Percentiles rank a stretch among this genome's conserved stretches.
Evolutionary conservation across 2,113 vertebrate genomes (phyloP).

Genomic region (Pungitius pungitius): DNA sequence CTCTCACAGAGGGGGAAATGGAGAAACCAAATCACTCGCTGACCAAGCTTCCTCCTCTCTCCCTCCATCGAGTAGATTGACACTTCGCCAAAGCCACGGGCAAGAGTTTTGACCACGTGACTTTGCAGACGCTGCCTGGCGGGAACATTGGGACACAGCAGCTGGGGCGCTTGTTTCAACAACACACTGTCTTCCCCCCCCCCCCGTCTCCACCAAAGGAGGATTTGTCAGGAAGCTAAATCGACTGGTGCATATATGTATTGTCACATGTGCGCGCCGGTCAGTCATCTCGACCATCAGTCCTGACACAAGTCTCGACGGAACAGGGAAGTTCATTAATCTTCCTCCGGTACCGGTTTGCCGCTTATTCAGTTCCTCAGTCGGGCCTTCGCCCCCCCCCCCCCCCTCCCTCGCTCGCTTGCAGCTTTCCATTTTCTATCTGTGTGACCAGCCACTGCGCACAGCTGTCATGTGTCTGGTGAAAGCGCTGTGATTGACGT

Average conservation of each 20-base stretch:
- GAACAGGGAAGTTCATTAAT: conserved; percentile 49
- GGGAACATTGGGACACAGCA: conserved; percentile 60
- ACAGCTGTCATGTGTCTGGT: conserved; percentile 67
- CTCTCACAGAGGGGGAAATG: conserved; percentile 13
- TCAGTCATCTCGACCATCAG: conserved; percentile 13
- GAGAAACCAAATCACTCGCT: conserved; percentile 20
- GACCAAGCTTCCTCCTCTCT: too few relatives aligned
- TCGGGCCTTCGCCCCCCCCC: conserved; percentile 19
- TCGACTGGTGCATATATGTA: background rate
- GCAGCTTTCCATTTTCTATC: conserved; percentile 42
- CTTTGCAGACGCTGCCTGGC: too few relatives aligned
- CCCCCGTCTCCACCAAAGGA: background rate
- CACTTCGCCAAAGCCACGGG: too few relatives aligned
- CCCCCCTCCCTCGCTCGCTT: conserved; percentile 5
- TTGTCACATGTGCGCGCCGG: background rate
- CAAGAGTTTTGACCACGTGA: too few relatives aligned
- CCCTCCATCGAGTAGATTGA: too few relatives aligned
- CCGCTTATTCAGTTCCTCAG: conserved; percentile 45
- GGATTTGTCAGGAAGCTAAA: conserved; percentile 25
- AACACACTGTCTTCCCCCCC: conserved; percentile 14
- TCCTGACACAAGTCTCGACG: conserved; percentile 36
- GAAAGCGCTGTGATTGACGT: conserved; percentile 66
- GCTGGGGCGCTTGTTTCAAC: conserved; percentile 57
- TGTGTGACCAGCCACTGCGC: conserved; percentile 42
- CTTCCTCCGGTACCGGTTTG: conserved; percentile 21